Conservation (phyloP, 2,113 vertebrate genomes). For the Suncus etruscus region DNA sequence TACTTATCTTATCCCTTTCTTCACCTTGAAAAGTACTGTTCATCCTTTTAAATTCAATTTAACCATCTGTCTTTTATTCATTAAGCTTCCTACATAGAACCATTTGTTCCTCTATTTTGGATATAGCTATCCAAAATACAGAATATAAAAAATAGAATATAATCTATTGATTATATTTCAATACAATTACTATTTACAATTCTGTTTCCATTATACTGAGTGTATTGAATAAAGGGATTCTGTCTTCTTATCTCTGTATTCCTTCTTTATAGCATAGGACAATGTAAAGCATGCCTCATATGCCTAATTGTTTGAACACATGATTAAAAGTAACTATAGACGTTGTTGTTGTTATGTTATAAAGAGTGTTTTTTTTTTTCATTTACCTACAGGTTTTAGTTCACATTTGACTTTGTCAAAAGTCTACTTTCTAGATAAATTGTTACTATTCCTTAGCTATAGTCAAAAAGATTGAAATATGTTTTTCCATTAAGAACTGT, state of each 20-base stretch:
- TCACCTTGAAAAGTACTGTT: too few relatives aligned
- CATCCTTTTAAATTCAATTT: too few relatives aligned
- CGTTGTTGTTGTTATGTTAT: not conserved
- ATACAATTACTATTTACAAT: not conserved
- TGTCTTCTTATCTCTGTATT: not conserved
- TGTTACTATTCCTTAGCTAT: not conserved
- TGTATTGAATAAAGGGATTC: not conserved
- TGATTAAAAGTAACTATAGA: not conserved
- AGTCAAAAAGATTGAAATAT: not conserved
- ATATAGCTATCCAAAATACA: too few relatives aligned
- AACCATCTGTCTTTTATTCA: too few relatives aligned
- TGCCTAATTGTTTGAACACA: not conserved
- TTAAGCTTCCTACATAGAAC: not conserved
- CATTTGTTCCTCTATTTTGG: not conserved
- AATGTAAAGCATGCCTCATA: not conserved
- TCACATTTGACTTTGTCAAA: constrained; percentile 1
- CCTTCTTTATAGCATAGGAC: not conserved
- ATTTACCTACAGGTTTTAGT: not conserved
- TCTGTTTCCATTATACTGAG: constrained; percentile 7
- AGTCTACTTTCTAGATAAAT: not conserved
- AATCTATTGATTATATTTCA: not conserved
- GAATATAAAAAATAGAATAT: too few relatives aligned
- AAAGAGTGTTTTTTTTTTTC: not conserved
- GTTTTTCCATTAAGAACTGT: not conserved
- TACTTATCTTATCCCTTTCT: too few relatives aligned